phyloP scores from a whole-genome alignment of 1,140 invertebrate species.

The Rhysida immarginata region DNA sequence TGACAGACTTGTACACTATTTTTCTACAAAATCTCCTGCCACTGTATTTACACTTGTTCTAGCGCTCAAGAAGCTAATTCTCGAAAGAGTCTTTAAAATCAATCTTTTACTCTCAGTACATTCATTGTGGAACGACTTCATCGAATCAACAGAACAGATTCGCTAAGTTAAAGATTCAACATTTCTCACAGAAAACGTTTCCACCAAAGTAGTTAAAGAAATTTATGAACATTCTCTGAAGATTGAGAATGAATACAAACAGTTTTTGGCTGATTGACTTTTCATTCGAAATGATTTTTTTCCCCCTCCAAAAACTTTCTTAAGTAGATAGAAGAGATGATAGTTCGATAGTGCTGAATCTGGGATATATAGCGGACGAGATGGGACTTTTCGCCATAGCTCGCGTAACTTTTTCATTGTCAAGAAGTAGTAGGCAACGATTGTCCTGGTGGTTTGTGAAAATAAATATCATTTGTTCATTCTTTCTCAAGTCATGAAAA shows the following conservation, averaged over 20 bases:
- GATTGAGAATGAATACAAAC: constrained; percentile 76
- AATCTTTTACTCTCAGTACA: not conserved
- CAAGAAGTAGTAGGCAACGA: too few species aligned
- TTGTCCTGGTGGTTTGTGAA: too few species aligned
- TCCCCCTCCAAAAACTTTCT: too few species aligned
- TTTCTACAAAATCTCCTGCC: too few species aligned
- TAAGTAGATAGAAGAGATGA: too few species aligned
- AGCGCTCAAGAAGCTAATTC: not conserved
- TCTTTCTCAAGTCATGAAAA: too few species aligned
- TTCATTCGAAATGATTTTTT: too few species aligned
- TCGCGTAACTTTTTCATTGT: too few species aligned
- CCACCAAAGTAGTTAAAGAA: constrained; percentile 87
- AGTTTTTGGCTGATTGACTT: too few species aligned
- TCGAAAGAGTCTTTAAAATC: not conserved
- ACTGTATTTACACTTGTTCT: not conserved
- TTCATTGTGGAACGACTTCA: constrained; percentile 3
- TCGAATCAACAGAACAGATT: constrained; percentile 78
- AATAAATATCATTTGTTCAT: too few species aligned
- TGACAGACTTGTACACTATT: too few species aligned
- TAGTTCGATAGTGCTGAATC: not conserved
- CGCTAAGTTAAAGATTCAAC: constrained; percentile 74
- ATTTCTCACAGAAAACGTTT: constrained; percentile 77
- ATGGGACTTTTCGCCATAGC: not conserved
- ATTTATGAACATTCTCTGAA: constrained; percentile 86
- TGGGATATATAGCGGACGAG: not conserved